Base-by-base conservation (phyloP, 1,140 invertebrate species). In the Mya arenaria region DNA sequence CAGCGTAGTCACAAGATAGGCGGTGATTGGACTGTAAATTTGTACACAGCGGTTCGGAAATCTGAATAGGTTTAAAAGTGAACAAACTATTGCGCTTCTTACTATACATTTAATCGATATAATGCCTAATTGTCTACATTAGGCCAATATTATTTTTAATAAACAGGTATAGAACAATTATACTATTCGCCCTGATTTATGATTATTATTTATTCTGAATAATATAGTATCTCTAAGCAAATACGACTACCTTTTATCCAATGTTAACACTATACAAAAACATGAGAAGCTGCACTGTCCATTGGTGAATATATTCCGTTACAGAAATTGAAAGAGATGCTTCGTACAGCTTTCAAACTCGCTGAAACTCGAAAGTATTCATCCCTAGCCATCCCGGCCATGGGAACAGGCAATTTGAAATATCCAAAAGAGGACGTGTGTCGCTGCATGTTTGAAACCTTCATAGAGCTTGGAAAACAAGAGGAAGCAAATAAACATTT, bases 331-430 rank as follows among this genome's bases (percentile, higher is more conserved):
- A 48, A 36, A 2, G 44, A 52, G 17, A 60, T 77, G 4, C 32
- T 77, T 17, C 25, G 52, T 17, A 48, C 44, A 32, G 2, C 48
- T 41, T 25, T 81, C 19, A 13, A 32, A 13, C 10, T 52, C 36
- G 65, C 65, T n/a, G 23, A 60, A 4, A 10, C 34, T 32, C 68
- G 58, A 36, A 15, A 37, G 0, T 17, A 44, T 17, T 34, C n/a
- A 34, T 81, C 78, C 23, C 4, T 81, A 48, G 78, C 78, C 1
- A 69, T 81, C 28, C 78, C 78, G 36, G 78, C 68, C 13, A 28
- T 81, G 10, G 78, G 78, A 28, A 81, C 56, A 19, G 78, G 78
- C 5, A 56, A 32, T 62, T 56, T 81, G 28, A 36, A 62, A 17
- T 81, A 81, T 52, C 65, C 65, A 25, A 52, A 32, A 37, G 23